Percentiles rank a stretch among this genome's conserved stretches.
These are phyloP conservation scores for Neolamprologus multifasciatus DNA, from an alignment of 2,797 vertebrate species.

Conservation along the genomic window DNA sequence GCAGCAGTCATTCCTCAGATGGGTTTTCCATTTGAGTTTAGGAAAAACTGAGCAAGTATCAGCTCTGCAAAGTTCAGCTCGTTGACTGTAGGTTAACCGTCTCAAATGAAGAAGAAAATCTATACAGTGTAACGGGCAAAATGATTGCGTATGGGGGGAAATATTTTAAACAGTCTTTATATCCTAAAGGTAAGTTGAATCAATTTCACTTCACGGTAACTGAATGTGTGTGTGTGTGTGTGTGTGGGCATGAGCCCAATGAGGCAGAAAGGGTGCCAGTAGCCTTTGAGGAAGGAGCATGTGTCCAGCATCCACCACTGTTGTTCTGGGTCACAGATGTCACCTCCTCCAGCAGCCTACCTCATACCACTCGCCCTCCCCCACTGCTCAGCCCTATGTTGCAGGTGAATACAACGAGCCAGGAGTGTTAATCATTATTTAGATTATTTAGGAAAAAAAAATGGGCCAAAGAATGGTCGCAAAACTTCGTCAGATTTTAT, in stretches of 20 bases:
- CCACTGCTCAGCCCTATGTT: not conserved
- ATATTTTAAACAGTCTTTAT: not conserved
- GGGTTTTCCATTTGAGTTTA: not conserved
- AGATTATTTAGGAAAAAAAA: not conserved
- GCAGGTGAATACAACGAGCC: not conserved
- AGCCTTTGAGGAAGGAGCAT: conserved; percentile 50
- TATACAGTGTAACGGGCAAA: not conserved
- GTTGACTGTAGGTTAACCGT: conserved; percentile 3
- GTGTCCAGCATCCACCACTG: conserved; percentile 49
- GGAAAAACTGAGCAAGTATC: not conserved
- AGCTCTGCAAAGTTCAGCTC: not conserved
- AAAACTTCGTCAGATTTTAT: not conserved
- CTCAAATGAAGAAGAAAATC: not conserved
- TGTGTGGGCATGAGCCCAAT: not conserved
- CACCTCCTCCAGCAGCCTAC: conserved; percentile 53
- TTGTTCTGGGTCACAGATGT: conserved; percentile 58
- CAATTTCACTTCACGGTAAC: not conserved
- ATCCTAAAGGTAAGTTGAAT: not conserved
- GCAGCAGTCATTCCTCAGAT: not conserved
- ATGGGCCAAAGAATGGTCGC: not conserved
- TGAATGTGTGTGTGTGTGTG: not conserved
- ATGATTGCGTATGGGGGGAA: not conserved
- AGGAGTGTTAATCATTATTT: not conserved
- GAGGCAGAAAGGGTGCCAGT: conserved; percentile 39
- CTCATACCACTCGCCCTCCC: not conserved